Base-by-base conservation (phyloP, 2,113 vertebrate genomes). In the Serinus canaria region DNA sequence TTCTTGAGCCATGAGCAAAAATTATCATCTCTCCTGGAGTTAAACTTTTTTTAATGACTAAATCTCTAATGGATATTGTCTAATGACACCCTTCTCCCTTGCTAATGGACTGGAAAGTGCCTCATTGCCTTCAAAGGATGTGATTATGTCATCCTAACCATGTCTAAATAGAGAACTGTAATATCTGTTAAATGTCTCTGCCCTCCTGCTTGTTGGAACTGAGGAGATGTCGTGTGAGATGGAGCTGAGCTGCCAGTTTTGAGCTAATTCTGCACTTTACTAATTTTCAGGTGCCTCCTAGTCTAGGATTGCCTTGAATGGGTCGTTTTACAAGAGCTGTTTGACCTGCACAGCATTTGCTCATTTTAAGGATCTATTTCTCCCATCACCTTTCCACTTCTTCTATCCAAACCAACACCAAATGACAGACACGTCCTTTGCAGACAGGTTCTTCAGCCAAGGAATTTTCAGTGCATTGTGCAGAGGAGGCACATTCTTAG, bases 21-120 rank as follows among this genome's bases (percentile, higher is more conserved):
- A 58, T 49, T 75, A 23, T 24, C 77, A 39, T 84, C 12, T 1
- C 13, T 69, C 44, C 53, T 69, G 72, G 37, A 92, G 79, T 92
- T 88, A 83, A 96, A 94, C 72, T 90, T 90, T 39, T 85, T 85
- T 76, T 78, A 90, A 88, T 88, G 59, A 33, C 50, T 50, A 88
- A 88, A 86, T 93, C 92, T 63, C 43, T 15, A 22, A 58, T 43
- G 88, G 55, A 76, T 77, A 58, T 70, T 83, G 9, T 76, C 67
- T 96, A 92, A 95, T 90, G 96, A 88, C 85, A 83, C 90, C 3
- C 16, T 90, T 94, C 79, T 94, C 85, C n/a, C 35, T 83, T 92
- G 63, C 90, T 96, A 94, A 96, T 96, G 94, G 92, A 90, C 82
- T 92, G 86, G 79, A 94, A 96, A 95, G 88, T 43, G 76, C 70